Evolutionary conservation across 2,797 vertebrate species (phyloP).

Genomic region (Geotrypetes seraphini): DNA sequence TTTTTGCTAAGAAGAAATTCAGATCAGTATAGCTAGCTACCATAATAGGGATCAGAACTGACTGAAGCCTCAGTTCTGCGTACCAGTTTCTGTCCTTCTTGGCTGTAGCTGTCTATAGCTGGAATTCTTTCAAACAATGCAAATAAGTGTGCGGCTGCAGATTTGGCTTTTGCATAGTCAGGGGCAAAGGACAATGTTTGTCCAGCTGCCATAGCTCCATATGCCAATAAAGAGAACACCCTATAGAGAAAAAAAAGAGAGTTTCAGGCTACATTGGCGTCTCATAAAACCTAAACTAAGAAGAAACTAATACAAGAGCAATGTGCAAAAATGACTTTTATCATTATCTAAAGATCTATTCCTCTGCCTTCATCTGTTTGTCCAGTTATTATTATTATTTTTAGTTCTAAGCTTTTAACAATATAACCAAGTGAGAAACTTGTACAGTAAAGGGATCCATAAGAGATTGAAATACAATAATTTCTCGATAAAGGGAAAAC

Average conservation of each 20-base stretch:
- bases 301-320: neutral
- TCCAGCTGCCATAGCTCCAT: constrained; percentile 27
- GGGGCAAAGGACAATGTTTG: constrained; percentile 33
- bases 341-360: no score
- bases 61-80: constrained; percentile 9
- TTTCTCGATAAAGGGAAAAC: no score
- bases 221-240: constrained; percentile 32
- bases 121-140: constrained; percentile 32
- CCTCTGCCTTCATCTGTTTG: no score
- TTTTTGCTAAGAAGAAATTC: no score
- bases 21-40: no score
- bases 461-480: no score
- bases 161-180: constrained; percentile 37
- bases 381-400: no score
- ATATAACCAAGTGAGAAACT: no score
- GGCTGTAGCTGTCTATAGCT: constrained; percentile 25
- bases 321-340: no score
- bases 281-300: neutral
- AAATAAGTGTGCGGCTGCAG: constrained; percentile 28
- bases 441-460: no score
- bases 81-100: constrained; percentile 25
- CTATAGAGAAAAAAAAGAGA: constrained; percentile 19
- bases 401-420: no score
- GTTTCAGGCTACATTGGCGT: neutral
- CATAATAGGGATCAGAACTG: no score